Evolutionary conservation across 2,113 vertebrate species (phyloP).

Genomic region (Heliornis fulica): DNA sequence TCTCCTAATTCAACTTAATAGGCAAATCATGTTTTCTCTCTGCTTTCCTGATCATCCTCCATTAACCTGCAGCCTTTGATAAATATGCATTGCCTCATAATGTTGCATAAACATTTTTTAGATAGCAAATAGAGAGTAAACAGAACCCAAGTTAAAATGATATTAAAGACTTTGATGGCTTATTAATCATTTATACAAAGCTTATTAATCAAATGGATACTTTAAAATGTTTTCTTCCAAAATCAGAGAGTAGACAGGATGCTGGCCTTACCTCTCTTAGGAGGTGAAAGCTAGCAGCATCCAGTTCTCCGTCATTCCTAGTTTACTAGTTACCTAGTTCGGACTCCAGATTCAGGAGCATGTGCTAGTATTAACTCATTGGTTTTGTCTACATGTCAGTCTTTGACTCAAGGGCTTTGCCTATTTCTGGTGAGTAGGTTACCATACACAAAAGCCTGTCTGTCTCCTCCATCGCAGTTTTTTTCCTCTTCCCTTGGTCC

Average conservation of each 20-base stretch:
- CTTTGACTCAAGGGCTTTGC: background rate
- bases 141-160: conserved; percentile 24
- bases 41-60: conserved; percentile 31
- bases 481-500: background rate
- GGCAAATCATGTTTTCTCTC: conserved; percentile 36
- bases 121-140: conserved; percentile 48
- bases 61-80: conserved; percentile 56
- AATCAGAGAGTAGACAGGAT: background rate
- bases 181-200: conserved; percentile 44
- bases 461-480: background rate
- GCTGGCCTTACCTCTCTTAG: background rate
- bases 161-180: conserved; percentile 30
- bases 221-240: background rate
- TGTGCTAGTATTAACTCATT: background rate
- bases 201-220: conserved; percentile 25
- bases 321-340: background rate
- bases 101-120: conserved; percentile 61
- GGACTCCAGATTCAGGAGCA: background rate
- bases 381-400: background rate
- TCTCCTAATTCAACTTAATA: conserved; percentile 31
- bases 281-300: background rate
- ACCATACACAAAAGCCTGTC: background rate
- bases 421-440: background rate
- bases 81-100: conserved; percentile 24
- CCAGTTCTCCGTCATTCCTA: background rate